phyloP scores from a whole-genome alignment of 2,797 vertebrate genomes.

The Cyprinella venusta region DNA sequence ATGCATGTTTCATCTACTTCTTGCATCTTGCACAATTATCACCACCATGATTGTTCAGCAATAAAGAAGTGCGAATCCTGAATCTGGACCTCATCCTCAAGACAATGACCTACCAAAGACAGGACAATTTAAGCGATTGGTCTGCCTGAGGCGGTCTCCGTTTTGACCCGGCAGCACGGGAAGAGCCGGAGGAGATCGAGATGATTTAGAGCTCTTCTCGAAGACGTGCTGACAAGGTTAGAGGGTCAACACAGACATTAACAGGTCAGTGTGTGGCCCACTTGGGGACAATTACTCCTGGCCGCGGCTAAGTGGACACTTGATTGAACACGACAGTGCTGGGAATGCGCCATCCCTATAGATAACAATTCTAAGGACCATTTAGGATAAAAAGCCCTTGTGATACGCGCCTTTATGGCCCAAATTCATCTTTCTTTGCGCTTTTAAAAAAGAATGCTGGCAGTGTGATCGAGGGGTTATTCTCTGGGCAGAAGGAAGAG shows the following conservation, averaged over 20 bases:
- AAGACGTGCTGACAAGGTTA: constrained; percentile 98
- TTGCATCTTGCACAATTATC: not conserved
- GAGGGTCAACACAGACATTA: constrained; percentile 96
- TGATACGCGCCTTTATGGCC: constrained; percentile 98
- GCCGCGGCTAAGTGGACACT: constrained; percentile 99
- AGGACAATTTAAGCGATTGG: constrained; percentile 81
- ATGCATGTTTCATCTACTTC: not conserved
- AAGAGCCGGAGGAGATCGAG: constrained; percentile 43
- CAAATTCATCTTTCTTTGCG: constrained; percentile 99
- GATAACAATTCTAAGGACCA: constrained; percentile 99
- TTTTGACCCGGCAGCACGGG: constrained; percentile 87
- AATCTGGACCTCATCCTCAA: constrained; percentile 56
- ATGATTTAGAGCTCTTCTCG: constrained; percentile 92
- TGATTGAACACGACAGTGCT: constrained; percentile 99
- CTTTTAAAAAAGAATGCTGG: constrained; percentile 90
- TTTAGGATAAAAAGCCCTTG: constrained; percentile 99
- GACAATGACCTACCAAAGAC: constrained; percentile 74
- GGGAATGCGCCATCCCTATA: constrained; percentile 92
- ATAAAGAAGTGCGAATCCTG: constrained; percentile 7
- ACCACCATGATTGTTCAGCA: not conserved
- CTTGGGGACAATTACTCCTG: constrained; percentile 99
- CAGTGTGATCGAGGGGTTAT: constrained; percentile 79
- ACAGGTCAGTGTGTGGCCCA: constrained; percentile 98
- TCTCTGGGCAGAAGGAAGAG: constrained; percentile 74
- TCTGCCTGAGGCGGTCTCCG: constrained; percentile 83